These are phyloP conservation scores for Alligator sinensis DNA, from an alignment of 2,113 vertebrate species.

Conservation along the genomic window DNA sequence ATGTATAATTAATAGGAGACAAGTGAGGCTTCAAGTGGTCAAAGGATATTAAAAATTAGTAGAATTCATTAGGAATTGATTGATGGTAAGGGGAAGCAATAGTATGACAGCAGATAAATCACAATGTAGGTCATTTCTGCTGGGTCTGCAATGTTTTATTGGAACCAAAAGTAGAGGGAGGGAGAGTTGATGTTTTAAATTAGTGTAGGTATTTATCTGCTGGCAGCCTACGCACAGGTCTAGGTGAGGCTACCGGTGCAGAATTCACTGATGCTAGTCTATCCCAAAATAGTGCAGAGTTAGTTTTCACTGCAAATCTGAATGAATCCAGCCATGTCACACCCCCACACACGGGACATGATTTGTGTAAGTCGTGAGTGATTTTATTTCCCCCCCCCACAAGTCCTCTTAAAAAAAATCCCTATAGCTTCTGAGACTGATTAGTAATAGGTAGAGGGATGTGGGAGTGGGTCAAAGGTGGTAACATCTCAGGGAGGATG, in stretches of 20 bases:
- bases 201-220: neutral
- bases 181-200: neutral
- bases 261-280: neutral
- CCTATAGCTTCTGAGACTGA: neutral
- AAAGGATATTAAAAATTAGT: neutral
- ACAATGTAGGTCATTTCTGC: neutral
- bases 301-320: neutral
- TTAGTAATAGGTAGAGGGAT: conserved; percentile 16
- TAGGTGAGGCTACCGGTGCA: neutral
- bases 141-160: neutral
- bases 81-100: neutral
- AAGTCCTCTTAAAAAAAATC: accelerated
- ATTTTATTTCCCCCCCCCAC: neutral
- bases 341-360: neutral
- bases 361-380: accelerated
- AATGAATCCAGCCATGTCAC: neutral
- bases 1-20: conserved; percentile 3
- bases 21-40: neutral
- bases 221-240: neutral
- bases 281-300: neutral
- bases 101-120: neutral
- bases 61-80: neutral
- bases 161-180: neutral
- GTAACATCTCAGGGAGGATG: neutral
- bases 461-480: neutral